These are phyloP conservation scores for Agonopterix alstromeriana DNA, from an alignment of 2,888 invertebrate species.

Conservation along the genomic window DNA sequence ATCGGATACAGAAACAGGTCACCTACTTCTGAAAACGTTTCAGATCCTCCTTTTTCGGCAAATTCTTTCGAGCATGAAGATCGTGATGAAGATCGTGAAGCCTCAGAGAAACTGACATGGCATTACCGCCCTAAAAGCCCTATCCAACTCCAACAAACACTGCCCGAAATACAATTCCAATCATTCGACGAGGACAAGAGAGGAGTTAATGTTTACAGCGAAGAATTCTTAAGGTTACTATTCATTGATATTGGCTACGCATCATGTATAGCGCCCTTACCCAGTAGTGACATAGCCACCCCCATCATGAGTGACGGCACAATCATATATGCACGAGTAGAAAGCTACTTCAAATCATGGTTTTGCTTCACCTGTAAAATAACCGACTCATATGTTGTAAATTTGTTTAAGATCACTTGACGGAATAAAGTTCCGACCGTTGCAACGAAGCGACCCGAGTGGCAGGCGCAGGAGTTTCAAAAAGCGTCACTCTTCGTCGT, in stretches of 20 bases:
- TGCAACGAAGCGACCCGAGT: constrained; percentile 79
- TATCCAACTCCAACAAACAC: constrained; percentile 41
- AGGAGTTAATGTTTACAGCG: constrained; percentile 47
- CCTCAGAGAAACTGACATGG: constrained; percentile 60
- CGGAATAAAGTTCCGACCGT: constrained; percentile 78
- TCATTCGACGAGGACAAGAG: constrained; percentile 69
- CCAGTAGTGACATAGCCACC: constrained; percentile 42
- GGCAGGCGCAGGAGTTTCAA: constrained; percentile 78
- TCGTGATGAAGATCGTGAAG: constrained; percentile 31
- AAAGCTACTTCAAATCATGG: constrained; percentile 30
- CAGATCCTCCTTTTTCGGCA: constrained; percentile 38
- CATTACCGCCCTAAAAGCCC: constrained; percentile 63
- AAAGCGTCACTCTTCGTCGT: constrained; percentile 77
- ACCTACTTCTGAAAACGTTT: constrained; percentile 58
- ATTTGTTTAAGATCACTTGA: constrained; percentile 78
- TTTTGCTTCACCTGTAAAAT: constrained; percentile 47
- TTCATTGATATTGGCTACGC: constrained; percentile 36
- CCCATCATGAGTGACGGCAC: constrained; percentile 11
- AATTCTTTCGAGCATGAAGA: constrained; percentile 49
- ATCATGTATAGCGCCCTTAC: constrained; percentile 37
- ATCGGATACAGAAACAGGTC: constrained; percentile 61
- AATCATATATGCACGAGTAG: constrained; percentile 45
- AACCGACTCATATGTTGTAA: constrained; percentile 54
- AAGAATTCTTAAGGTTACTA: constrained; percentile 74
- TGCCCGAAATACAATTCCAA: constrained; percentile 71